phyloP scores from a whole-genome alignment of 2,888 invertebrate species.

The Epicampocera succincta region DNA sequence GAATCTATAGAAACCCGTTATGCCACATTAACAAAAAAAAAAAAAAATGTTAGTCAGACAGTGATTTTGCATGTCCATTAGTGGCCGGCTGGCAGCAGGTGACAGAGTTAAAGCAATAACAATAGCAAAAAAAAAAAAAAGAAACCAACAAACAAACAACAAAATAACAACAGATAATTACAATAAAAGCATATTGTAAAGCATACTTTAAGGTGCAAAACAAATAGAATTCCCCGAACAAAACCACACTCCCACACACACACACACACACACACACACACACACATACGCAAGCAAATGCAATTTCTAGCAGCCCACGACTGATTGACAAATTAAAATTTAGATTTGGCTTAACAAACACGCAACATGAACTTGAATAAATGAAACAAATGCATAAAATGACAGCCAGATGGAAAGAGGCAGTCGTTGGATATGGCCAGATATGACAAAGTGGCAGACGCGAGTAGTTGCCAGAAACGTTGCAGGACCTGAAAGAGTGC shows the following conservation, averaged over 20 bases:
- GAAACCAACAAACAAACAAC: not conserved
- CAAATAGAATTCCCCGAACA: slow-evolving; percentile 2
- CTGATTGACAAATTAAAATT: slow-evolving; percentile 53
- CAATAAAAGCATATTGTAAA: slow-evolving; percentile 62
- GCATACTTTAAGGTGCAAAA: slow-evolving; percentile 50
- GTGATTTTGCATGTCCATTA: slow-evolving; percentile 60
- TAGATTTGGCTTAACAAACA: slow-evolving; percentile 57
- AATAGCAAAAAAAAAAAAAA: no score
- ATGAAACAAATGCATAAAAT: not conserved
- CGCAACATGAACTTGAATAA: slow-evolving; percentile 66
- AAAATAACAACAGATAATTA: slow-evolving; percentile 57
- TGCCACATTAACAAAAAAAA: slow-evolving; percentile 36
- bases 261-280: not conserved
- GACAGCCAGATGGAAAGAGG: no score
- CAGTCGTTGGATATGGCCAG: no score
- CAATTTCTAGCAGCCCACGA: not conserved
- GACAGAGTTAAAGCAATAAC: not conserved
- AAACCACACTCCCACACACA: not conserved
- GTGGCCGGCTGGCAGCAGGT: not conserved
- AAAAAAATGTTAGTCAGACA: slow-evolving; percentile 36
- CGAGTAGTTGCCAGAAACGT: no score
- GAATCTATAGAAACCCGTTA: slow-evolving; percentile 20
- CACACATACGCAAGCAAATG: slow-evolving; percentile 1
- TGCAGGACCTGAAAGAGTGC: no score
- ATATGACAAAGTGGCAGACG: no score